Evolutionary conservation across 2,113 vertebrate species (phyloP).

Genomic region (Verasper variegatus): DNA sequence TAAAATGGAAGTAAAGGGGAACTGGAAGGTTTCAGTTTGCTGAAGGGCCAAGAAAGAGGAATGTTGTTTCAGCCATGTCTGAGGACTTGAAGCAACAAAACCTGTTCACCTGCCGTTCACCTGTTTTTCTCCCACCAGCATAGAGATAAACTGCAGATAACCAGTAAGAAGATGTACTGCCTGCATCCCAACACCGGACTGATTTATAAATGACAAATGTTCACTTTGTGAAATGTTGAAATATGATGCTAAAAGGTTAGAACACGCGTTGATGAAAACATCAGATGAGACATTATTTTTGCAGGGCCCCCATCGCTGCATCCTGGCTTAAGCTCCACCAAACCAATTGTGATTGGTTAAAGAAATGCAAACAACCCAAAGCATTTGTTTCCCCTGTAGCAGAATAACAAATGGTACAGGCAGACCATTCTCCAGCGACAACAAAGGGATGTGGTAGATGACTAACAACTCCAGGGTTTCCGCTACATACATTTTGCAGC

Average conservation of each 20-base stretch:
- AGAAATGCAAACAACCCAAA: neutral
- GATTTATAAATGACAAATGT: neutral
- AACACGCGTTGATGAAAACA: too few species aligned
- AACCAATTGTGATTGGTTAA: too few species aligned
- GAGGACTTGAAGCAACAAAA: neutral
- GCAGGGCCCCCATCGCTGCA: too few species aligned
- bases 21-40: neutral
- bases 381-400: neutral
- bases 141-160: constrained; percentile 9
- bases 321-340: too few species aligned
- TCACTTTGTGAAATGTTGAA: neutral
- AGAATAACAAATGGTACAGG: neutral
- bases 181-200: too few species aligned
- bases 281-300: too few species aligned
- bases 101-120: neutral
- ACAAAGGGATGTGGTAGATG: neutral
- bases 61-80: neutral
- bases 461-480: too few species aligned
- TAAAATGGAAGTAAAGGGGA: neutral
- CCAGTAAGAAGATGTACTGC: neutral
- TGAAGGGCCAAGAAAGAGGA: neutral
- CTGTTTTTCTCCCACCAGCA: neutral
- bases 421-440: neutral
- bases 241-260: neutral
- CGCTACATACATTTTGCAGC: neutral